Conservation (phyloP, 2,113 vertebrate species). For the Mustela lutreola region DNA sequence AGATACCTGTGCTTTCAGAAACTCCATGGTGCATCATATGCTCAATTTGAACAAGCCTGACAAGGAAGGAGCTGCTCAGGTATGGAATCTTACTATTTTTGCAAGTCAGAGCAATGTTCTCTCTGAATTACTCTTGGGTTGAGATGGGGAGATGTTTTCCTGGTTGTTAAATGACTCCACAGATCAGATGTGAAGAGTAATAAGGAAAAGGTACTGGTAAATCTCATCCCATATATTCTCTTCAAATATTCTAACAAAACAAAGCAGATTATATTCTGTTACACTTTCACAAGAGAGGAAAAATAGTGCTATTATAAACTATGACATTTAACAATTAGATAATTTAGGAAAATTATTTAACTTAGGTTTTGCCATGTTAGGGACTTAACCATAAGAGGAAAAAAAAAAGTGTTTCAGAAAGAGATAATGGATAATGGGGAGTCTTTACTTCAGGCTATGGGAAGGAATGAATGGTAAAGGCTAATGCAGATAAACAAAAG, state of each 20-base stretch:
- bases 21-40: background rate
- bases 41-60: background rate
- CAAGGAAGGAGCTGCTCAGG: too few relatives aligned
- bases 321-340: background rate
- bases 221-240: background rate
- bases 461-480: background rate
- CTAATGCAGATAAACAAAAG: background rate
- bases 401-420: background rate
- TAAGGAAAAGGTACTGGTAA: background rate
- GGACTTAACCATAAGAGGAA: accelerated
- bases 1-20: background rate
- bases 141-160: background rate
- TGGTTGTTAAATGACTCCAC: background rate
- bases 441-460: background rate
- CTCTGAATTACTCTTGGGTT: background rate
- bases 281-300: background rate
- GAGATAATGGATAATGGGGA: background rate
- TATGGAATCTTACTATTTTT: background rate
- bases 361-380: background rate
- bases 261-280: background rate
- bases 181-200: background rate
- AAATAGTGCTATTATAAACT: background rate
- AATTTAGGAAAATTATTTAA: background rate
- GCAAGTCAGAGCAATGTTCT: background rate
- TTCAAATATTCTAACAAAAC: background rate